Conservation (phyloP, 2,113 vertebrate genomes). For the Semnornis frantzii region DNA sequence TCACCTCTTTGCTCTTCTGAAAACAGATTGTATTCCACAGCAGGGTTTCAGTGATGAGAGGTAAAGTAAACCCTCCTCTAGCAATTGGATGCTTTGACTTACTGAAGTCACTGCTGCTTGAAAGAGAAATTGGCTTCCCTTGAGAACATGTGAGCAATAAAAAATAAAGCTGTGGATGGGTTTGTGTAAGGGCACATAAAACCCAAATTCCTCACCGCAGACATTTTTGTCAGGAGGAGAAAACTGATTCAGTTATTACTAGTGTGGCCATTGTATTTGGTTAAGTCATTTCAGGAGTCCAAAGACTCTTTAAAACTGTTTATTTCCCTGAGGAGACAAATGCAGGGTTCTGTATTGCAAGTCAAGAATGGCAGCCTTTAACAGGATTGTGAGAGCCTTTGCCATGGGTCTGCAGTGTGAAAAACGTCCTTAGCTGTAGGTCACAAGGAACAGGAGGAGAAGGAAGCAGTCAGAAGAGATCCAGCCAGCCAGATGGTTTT, state of each 20-base stretch:
- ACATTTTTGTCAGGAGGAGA: neutral
- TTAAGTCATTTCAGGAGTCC: conserved; percentile 46
- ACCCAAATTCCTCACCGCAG: neutral
- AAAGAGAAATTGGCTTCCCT: conserved; percentile 53
- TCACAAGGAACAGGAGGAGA: neutral
- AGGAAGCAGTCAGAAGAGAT: conserved; percentile 18
- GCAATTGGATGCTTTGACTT: conserved; percentile 49
- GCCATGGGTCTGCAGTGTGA: conserved; percentile 13
- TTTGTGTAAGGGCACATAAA: conserved; percentile 41
- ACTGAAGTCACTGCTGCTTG: conserved; percentile 35
- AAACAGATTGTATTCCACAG: conserved; percentile 40
- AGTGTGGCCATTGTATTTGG: conserved; percentile 27
- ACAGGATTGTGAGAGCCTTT: conserved; percentile 50
- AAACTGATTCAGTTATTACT: conserved; percentile 27
- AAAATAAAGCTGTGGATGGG: conserved; percentile 14
- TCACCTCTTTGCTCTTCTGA: conserved; percentile 31
- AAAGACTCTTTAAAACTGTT: conserved; percentile 33
- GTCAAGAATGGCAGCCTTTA: conserved; percentile 20
- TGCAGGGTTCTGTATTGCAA: conserved; percentile 17
- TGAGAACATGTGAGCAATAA: conserved; percentile 39
- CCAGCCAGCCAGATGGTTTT: neutral
- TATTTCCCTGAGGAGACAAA: conserved; percentile 58
- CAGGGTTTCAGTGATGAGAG: conserved; percentile 41
- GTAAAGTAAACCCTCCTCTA: conserved; percentile 31
- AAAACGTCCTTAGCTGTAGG: conserved; percentile 53